These are phyloP conservation scores for Silurus lanzhouensis DNA, from an alignment of 2,797 vertebrate genomes.

Conservation along the genomic window DNA sequence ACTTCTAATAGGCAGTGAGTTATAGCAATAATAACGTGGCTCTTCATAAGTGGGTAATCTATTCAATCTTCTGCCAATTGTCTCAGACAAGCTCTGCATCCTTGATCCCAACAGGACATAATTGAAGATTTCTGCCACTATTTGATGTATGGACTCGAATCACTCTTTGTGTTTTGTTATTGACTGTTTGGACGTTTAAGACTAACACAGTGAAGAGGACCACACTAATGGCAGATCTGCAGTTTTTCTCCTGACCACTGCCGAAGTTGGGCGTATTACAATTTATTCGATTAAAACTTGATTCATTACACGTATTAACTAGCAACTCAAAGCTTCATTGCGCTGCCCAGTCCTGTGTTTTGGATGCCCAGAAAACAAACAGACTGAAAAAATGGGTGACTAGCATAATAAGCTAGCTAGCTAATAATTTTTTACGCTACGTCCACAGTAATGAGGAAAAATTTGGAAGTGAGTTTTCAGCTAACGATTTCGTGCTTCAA, in stretches of 20 bases:
- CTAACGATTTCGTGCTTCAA: too few relatives aligned
- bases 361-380: background rate
- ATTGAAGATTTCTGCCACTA: constrained; percentile 76
- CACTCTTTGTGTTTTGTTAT: background rate
- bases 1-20: constrained; percentile 70
- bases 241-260: background rate
- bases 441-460: too few relatives aligned
- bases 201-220: background rate
- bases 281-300: background rate
- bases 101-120: constrained; percentile 65
- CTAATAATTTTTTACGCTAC: too few relatives aligned
- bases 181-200: constrained; percentile 64
- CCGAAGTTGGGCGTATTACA: background rate
- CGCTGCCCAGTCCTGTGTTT: background rate
- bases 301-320: background rate
- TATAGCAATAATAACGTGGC: constrained; percentile 80
- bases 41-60: constrained; percentile 80
- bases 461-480: too few relatives aligned
- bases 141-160: constrained; percentile 68
- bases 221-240: background rate
- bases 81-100: constrained; percentile 50
- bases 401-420: background rate
- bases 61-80: constrained; percentile 78
- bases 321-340: background rate
- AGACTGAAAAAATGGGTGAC: background rate